Base-by-base conservation (phyloP, 1,140 invertebrate species). In the Dendroctonus valens region DNA sequence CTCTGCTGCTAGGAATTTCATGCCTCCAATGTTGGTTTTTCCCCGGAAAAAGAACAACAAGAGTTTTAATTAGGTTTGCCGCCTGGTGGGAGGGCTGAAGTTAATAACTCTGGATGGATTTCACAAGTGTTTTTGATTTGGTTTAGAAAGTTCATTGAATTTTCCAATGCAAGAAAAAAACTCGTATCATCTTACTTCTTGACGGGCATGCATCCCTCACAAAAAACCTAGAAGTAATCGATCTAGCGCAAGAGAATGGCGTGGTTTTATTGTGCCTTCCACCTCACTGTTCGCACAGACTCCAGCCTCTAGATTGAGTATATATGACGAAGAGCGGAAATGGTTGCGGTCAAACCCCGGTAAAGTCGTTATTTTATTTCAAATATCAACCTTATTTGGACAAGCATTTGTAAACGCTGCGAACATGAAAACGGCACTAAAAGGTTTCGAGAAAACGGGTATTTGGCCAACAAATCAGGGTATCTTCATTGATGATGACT, bases 401-500 rank as follows among this genome's bases (percentile, higher is more conserved):
- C 58, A 76, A 68, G 77, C 75, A 42, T 77, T 70, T 59, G 51
- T 72, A 58, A 67, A 76, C 58, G 75, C 77, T 46, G 75, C 78
- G 48, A 79, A 75, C 66, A 74, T 76, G 68, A 69, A 68, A 12
- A 79, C 75, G 54, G 76, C 78, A 44, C 71, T 77, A 9, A 79
- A 78, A 62, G 74, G 70, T 37, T 81, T 81, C 62, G 69, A 61
- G 67, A 75, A 73, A 63, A 71, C 66, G 67, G 79, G 77, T n/a
- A 78, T 81, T 70, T 77, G 69, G 67, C 77, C 78, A 5, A 70
- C 66, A 46, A 75, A 80, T 57, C 59, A 61, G 46, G 70, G 77
- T 72, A 72, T 72, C 60, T 81, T 80, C 67, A 69, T 60, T 8
- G 75, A 79, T 59, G 50, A 66, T n/a, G 73, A 79, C 73, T 79